Evolutionary conservation across 2,797 vertebrate species (phyloP).

Genomic region (Danionella dracula): DNA sequence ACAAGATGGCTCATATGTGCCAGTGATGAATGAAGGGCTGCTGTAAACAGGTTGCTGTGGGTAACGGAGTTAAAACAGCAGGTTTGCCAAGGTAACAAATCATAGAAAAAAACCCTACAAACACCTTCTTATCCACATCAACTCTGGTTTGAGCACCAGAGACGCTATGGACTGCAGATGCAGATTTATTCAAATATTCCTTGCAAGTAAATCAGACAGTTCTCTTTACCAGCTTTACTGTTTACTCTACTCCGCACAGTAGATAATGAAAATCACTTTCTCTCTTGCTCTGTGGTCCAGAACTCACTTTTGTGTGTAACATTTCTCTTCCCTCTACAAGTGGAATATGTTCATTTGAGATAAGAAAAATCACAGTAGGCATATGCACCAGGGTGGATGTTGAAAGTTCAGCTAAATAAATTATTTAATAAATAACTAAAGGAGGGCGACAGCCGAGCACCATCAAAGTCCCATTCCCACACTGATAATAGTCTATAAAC

Average conservation of each 20-base stretch:
- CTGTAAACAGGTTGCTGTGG: not conserved
- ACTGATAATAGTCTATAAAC: not conserved
- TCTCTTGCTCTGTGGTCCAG: no score
- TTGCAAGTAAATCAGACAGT: slow-evolving; percentile 6
- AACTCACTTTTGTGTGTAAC: no score
- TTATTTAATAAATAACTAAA: not conserved
- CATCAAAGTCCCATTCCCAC: not conserved
- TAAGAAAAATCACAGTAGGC: not conserved
- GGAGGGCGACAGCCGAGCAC: not conserved
- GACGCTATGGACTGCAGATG: not conserved
- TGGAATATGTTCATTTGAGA: not conserved
- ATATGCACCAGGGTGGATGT: not conserved
- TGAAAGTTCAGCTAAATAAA: not conserved
- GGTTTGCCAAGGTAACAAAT: not conserved
- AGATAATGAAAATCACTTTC: no score
- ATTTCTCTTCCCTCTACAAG: no score
- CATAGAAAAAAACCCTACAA: not conserved
- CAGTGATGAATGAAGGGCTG: not conserved
- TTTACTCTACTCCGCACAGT: no score
- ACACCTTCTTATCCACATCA: not conserved
- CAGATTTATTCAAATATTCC: slow-evolving; percentile 7
- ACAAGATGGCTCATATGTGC: not conserved
- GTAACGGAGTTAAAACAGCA: not conserved
- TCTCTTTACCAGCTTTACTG: no score
- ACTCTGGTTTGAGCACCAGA: not conserved